These are phyloP conservation scores for Silurus asotus DNA, from an alignment of 2,113 vertebrate species.

Conservation along the genomic window DNA sequence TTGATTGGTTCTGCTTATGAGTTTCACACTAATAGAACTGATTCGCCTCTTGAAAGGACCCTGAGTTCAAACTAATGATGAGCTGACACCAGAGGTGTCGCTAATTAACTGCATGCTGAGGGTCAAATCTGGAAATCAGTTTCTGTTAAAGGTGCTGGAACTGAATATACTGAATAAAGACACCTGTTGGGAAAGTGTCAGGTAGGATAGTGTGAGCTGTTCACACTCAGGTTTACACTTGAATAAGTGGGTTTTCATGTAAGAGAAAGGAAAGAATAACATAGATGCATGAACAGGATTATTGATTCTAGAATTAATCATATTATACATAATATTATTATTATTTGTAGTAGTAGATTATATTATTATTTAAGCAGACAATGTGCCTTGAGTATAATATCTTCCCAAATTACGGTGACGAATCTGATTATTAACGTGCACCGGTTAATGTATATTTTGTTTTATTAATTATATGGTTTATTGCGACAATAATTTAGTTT, in stretches of 20 bases:
- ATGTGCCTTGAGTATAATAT: neutral
- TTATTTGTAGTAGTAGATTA: neutral
- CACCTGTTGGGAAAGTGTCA: neutral
- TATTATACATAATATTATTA: neutral
- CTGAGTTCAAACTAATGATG: slow-evolving; percentile 14
- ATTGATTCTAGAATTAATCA: neutral
- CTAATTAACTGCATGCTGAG: slow-evolving; percentile 8
- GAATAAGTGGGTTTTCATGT: neutral
- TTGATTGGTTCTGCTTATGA: neutral
- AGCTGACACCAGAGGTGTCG: neutral
- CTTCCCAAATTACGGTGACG: neutral
- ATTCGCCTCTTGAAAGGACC: neutral
- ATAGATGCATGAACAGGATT: neutral
- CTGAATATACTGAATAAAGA: neutral
- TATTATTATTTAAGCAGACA: neutral
- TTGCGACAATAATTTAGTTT: neutral
- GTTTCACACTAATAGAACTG: neutral
- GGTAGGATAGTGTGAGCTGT: neutral
- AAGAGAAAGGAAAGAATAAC: neutral
- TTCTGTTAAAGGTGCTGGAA: neutral
- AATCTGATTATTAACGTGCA: neutral
- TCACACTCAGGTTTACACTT: neutral
- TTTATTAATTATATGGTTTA: neutral
- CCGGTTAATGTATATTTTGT: neutral
- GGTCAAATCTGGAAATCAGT: neutral